Base-by-base conservation (phyloP, 2,888 invertebrate genomes). In the Erebia aethiops region DNA sequence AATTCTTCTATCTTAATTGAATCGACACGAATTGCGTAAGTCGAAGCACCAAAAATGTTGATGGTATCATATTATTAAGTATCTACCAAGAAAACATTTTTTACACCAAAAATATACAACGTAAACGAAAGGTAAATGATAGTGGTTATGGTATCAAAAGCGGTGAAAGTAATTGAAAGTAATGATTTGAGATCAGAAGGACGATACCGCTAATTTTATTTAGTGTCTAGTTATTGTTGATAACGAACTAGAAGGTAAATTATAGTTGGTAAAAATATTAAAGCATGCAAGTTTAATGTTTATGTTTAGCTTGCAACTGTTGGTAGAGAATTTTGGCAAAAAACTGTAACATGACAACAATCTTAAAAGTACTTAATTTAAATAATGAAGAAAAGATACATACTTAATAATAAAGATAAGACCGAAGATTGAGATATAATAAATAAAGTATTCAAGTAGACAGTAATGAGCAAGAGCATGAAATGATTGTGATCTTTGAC, bases 151-250 rank as follows among this genome's bases (percentile, higher is more conserved):
- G 18, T 67, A 43, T 49, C 76, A 78, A 78, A 79, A 80, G 71
- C 71, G 75, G 82, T 81, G 83, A 85, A 84, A 84, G 84, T 81
- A 74, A 75, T 80, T 77, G 81, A 80, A 82, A 83, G 67, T 65
- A 71, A 70, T 58, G 18, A 51, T 52, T 66, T 18, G 51, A 71
- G 56, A 67, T 58, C 13, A 49, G 21, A 58, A 4, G 18, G 46
- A 62, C 5, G 62, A 62, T 62, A 62, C 13, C 8, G 46, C 21
- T 62, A 11, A 46, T 61, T 57, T 11, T 16, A 58, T 41, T 41
- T 41, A 41, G 4, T 9, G 0, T 11, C 26, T n/a, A 43, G 9
- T 9, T 43, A n/a, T 46, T 41, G 16, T 11, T 61, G 7, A 46
- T 16, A 60, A 61, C 46, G 18, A 62, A 62, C 49, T 21, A 14